phyloP scores from a whole-genome alignment of 2,797 vertebrate genomes.

The Glyptemys insculpta region DNA sequence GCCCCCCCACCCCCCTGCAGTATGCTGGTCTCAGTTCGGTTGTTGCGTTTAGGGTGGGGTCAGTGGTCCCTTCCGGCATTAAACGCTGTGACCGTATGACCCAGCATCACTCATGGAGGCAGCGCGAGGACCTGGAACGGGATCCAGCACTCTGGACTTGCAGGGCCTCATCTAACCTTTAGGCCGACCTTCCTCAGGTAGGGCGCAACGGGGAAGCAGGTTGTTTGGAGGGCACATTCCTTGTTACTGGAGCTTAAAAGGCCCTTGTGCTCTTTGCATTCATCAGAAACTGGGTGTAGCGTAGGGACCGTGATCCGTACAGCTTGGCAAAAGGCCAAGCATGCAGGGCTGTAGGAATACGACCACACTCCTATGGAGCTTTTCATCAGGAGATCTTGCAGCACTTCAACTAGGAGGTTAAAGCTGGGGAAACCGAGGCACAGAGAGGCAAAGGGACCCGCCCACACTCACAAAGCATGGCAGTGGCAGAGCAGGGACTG shows the following conservation, averaged over 20 bases:
- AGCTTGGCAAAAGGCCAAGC: not conserved
- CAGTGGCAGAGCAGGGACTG: not conserved
- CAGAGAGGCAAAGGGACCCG: not conserved
- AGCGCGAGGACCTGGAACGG: not conserved
- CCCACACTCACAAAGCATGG: not conserved
- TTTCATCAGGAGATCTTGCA: not conserved
- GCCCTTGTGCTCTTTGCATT: not conserved
- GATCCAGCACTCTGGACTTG: not conserved
- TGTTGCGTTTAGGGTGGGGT: too few relatives aligned
- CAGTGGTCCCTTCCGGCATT: not conserved
- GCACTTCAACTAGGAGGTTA: not conserved
- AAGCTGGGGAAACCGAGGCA: not conserved
- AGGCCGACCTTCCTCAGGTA: not conserved
- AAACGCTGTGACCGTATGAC: too few relatives aligned
- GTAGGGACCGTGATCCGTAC: accelerated
- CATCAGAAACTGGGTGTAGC: not conserved
- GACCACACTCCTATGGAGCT: accelerated
- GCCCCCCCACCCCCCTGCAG: too few relatives aligned
- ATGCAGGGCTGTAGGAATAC: too few relatives aligned
- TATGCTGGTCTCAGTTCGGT: not conserved
- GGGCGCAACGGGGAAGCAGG: not conserved
- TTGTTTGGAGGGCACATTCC: accelerated
- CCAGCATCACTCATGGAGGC: not conserved
- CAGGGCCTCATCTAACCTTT: not conserved
- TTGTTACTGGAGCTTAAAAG: not conserved